Base-by-base conservation (phyloP, 2,888 invertebrate genomes). In the Mesoligia furuncula region DNA sequence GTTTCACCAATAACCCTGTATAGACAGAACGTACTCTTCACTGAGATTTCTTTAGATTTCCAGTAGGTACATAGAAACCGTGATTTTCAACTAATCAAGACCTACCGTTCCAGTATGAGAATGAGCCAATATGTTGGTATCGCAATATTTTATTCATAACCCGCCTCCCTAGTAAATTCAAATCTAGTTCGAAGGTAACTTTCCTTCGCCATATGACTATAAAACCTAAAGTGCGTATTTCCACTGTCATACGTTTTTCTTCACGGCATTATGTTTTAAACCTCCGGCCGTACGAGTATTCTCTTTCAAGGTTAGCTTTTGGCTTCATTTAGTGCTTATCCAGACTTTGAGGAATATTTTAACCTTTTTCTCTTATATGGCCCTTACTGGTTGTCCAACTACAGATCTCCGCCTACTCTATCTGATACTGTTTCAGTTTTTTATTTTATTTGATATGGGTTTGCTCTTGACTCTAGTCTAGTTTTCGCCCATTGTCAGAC, bases 111-210 rank as follows among this genome's bases (percentile, higher is more conserved):
- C 31, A 57, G n/a, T 68, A 76, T 54, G 39, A 66, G 57, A 61
- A 72, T 39, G 51, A n/a, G 61, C 5, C n/a, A 36, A 70, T 15
- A 36, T 57, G 27, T 13, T 68, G 62, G 36, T 51, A 61, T 61
- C n/a, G n/a, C 66, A 69, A 86, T 86, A 86, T 86, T 79, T 85
- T 83, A 86, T 85, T 84, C 84, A 80, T 69, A 69, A 17, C 36
- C 64, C 6, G 6, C 27, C 59, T 36, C 66, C 15, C 9, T 17
- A 70, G 67, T 74, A 79, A 77, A 76, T 77, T 69, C 45, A 31
- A 73, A 85, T 86, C 76, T 51, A 74, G 84, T 83, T 39, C 7
- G 70, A 75, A 68, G 66, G 69, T 59, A 59, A 39, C 48, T 27
- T 57, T 24, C 57, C 67, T 11, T 59, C 51, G 39, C 65, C 24